phyloP scores from a whole-genome alignment of 35 echinoderm and acorn worm genomes.

The Diadema setosum region DNA sequence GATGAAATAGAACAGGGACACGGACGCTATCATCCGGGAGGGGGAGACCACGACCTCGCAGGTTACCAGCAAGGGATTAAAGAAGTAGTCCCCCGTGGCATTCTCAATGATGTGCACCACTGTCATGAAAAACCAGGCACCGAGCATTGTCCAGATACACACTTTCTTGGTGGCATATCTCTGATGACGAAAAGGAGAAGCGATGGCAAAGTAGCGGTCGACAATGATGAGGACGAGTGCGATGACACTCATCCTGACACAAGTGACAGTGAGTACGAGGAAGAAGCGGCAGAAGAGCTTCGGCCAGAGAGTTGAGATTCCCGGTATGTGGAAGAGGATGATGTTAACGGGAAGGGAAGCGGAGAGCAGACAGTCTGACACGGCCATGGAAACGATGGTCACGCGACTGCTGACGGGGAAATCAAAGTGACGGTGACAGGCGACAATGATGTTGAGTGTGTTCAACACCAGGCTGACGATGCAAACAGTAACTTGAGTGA shows the following conservation, averaged over 20 bases:
- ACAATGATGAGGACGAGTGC: background rate
- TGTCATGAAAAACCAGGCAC: background rate
- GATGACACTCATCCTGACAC: background rate
- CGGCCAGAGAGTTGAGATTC: background rate
- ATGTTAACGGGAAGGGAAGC: no score
- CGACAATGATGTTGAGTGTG: background rate
- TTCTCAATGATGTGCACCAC: background rate
- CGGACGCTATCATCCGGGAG: background rate
- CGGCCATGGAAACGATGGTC: background rate
- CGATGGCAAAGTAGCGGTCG: background rate
- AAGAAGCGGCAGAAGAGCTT: background rate
- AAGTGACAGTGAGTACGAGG: background rate
- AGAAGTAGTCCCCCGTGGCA: background rate
- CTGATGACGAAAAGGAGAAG: background rate
- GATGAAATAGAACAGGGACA: background rate
- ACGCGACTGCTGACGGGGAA: background rate
- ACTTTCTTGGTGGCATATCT: background rate
- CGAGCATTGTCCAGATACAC: background rate
- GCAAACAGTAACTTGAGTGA: no score
- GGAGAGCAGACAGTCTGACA: background rate
- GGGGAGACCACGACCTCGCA: background rate
- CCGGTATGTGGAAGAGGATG: background rate
- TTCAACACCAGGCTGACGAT: no score
- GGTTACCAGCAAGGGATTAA: background rate
- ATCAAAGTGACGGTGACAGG: background rate